These are phyloP conservation scores for Pseudococcus jackbeardsleyi DNA, from an alignment of 2,888 invertebrate genomes.

Conservation along the genomic window DNA sequence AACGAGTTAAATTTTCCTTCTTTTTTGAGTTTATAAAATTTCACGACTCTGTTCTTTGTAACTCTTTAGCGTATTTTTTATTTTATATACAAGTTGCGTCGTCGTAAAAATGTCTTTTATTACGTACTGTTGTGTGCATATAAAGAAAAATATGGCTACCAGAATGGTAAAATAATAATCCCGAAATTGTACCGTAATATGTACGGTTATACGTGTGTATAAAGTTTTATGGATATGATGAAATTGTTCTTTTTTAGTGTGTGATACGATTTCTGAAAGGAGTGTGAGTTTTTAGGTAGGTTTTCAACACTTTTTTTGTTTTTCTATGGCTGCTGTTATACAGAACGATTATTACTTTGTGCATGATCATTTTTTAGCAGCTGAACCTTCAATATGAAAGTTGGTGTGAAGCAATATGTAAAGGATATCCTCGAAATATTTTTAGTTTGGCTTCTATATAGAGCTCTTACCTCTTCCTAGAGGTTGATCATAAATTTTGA, in stretches of 20 bases:
- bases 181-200: background rate
- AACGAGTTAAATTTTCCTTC: background rate
- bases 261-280: no score
- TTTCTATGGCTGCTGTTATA: no score
- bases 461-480: no score
- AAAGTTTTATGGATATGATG: background rate
- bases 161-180: background rate
- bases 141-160: background rate
- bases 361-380: background rate
- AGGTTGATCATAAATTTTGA: no score
- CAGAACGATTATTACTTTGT: no score
- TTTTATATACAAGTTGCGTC: background rate
- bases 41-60: background rate
- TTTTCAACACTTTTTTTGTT: no score
- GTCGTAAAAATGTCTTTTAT: background rate
- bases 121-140: background rate
- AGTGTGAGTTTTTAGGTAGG: no score
- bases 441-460: no score
- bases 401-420: no score
- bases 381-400: background rate
- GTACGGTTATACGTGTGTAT: background rate
- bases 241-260: background rate
- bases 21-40: slow-evolving; percentile 23
- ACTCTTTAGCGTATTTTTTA: background rate
- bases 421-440: no score